Evolutionary conservation across 2,797 vertebrate species (phyloP), one percentile per base, ranked within the genome.

Genomic region (Eulemur rubriventer): DNA sequence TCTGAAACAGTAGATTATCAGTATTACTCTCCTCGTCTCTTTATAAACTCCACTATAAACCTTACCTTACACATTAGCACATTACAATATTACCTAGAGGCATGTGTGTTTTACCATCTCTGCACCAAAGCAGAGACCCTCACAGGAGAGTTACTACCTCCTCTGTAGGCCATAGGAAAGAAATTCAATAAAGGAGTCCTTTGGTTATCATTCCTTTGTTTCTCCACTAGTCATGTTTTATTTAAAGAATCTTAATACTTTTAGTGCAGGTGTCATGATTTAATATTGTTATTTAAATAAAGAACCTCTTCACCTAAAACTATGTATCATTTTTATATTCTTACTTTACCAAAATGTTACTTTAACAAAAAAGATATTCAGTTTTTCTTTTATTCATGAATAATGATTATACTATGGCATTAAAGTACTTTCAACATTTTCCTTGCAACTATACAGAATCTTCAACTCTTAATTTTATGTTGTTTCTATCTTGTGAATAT

Each of bases 341-440:
- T 78, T 78, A 13, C 18, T 67, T 73, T 38, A 55, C 18, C 4
- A 69, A 90, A 81, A 33, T 65, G 1, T 59, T 90, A 87, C 9
- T n/a, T 90, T 89, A 80, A 70, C 38, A 43, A 83, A 85, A 88
- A 65, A 4, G 28, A 5, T 4, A 52, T 6, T 52, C 48, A 69
- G 28, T 11, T 59, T 80, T 79, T 82, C 48, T 89, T 83, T 52
- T 82, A 73, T 52, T 82, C 30, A 78, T 72, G 9, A 85, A n/a
- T 28, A 88, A 80, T 59, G 48, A 81, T 46, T 83, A 79, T 16
- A 84, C 18, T 38, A 70, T 20, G 7, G 7, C 2, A 63, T 80
- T 92, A 83, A 92, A 33, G 24, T 38, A 88, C 18, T 84, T 88
- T 95, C 26, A 85, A 90, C 30, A 88, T 46, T 85, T 84, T 4